A percentile compares a stretch with the other conserved stretches of the same genome.
phyloP scores from a whole-genome alignment of 2,888 invertebrate species.

The Zootermopsis nevadensis region DNA sequence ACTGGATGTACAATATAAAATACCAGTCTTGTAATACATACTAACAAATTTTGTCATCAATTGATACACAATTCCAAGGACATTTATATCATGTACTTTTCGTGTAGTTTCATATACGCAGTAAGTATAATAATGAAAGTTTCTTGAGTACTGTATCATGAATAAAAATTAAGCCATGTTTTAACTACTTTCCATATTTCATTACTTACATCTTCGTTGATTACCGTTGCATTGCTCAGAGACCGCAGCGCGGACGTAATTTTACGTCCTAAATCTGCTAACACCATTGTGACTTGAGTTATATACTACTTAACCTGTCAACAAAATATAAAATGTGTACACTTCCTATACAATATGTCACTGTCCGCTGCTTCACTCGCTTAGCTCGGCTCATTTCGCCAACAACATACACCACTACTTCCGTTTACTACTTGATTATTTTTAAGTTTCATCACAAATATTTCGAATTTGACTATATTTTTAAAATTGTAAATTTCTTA shows the following conservation, averaged over 20 bases:
- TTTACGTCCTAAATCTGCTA: conserved; percentile 99
- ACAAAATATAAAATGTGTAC: conserved; percentile 25
- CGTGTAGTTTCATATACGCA: background rate
- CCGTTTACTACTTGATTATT: background rate
- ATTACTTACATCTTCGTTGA: conserved; percentile 90
- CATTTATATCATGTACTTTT: too few species aligned
- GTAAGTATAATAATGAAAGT: background rate
- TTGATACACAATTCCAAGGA: too few species aligned
- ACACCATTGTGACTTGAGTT: conserved; percentile 80
- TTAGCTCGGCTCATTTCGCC: background rate
- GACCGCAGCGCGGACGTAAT: conserved; percentile 98
- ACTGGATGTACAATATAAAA: too few species aligned
- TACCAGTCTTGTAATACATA: too few species aligned
- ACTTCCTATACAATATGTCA: background rate
- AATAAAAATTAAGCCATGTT: too few species aligned
- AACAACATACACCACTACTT: background rate
- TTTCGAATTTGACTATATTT: too few species aligned
- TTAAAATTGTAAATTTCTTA: too few species aligned
- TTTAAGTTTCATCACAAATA: too few species aligned
- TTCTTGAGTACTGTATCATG: background rate
- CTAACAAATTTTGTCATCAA: too few species aligned
- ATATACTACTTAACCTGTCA: background rate
- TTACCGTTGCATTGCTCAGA: conserved; percentile 96
- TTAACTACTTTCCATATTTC: conserved; percentile 23
- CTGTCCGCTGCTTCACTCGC: background rate